Base-by-base conservation (phyloP, 2,113 vertebrate genomes). In the Clinocottus analis region DNA sequence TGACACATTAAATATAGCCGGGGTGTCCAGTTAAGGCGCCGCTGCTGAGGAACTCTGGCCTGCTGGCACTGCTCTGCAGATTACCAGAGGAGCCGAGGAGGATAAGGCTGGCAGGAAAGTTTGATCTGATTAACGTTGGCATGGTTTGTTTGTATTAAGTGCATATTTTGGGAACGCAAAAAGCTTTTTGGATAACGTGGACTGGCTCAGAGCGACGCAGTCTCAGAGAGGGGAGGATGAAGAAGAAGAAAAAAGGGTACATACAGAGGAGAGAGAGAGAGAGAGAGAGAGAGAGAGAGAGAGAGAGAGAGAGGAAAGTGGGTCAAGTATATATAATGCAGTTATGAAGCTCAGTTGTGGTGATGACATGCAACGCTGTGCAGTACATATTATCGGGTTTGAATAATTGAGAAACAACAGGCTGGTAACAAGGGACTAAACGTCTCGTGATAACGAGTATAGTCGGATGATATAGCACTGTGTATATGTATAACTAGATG, bases 251-350 rank as follows among this genome's bases (percentile, higher is more conserved):
- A 37, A 39, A 41, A 62, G 62, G 45, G 51, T 13, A 41, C 75
- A 82, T 5, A 67, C 39, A 14, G 64, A 82, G 65, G 74, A 77
- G 77, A 59, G 64, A 21, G 16, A 17, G 45, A 19, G 43, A 62
- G 60, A 39, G 60, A 14, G 35, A 39, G 35, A n/a, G 23, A 23
- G 73, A 56, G 55, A 58, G 27, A 29, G 13, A 55, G 12, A 25
- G 25, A 27, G 60, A 62, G 58, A 35, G 60, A 23, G 35, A 39
- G 33, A n/a, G 1, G 78, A 92, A 94, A 93, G 85, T 94, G 93
- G 93, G 93, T 93, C 93, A 95, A 83, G 83, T 92, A 86, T 90
- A 83, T 88, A 87, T 89, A 85, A 92, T 90, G 90, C 88, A 84
- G 80, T 79, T 86, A 72, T 77, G 80, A 72, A 56, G 83, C 85